Conservation (phyloP, 2,797 vertebrate genomes). For the Semaprochilodus insignis region DNA sequence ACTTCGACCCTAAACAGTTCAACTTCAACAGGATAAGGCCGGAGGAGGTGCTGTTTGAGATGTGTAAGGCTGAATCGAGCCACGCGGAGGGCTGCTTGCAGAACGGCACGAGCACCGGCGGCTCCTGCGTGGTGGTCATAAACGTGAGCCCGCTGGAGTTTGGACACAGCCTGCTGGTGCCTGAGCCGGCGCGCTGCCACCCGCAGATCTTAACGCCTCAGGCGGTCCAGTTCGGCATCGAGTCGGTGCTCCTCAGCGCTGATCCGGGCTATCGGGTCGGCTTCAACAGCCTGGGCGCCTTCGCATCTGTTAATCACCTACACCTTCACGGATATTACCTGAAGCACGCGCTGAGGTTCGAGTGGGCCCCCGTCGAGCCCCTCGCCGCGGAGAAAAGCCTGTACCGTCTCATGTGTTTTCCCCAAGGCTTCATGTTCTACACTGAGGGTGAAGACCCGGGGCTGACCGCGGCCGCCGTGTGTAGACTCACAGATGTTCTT, state of each 20-base stretch:
- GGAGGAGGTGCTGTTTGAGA: conserved; percentile 84
- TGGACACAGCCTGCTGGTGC: conserved; percentile 90
- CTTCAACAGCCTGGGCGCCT: conserved; percentile 92
- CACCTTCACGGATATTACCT: conserved; percentile 92
- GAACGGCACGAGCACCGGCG: not conserved
- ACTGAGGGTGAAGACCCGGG: conserved; percentile 67
- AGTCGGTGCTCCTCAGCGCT: conserved; percentile 86
- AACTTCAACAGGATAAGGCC: conserved; percentile 86
- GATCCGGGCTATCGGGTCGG: conserved; percentile 88
- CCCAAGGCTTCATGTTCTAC: conserved; percentile 87
- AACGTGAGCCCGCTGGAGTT: conserved; percentile 91
- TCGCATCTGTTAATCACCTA: conserved; percentile 93
- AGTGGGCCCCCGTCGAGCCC: conserved; percentile 71
- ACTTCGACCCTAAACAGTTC: conserved; percentile 83
- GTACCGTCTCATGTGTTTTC: conserved; percentile 73
- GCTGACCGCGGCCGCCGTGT: conserved; percentile 70
- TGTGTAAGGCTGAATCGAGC: conserved; percentile 56
- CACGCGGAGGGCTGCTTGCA: not conserved
- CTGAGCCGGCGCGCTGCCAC: conserved; percentile 76
- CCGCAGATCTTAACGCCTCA: conserved; percentile 75
- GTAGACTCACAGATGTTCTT: conserved; percentile 81
- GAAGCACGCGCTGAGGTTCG: conserved; percentile 77
- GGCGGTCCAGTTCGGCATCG: conserved; percentile 75
- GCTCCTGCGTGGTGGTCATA: conserved; percentile 74
- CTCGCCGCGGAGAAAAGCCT: conserved; percentile 73